These are phyloP conservation scores for Leucophenga montana DNA, from an alignment of 2,888 invertebrate species.

Conservation along the genomic window DNA sequence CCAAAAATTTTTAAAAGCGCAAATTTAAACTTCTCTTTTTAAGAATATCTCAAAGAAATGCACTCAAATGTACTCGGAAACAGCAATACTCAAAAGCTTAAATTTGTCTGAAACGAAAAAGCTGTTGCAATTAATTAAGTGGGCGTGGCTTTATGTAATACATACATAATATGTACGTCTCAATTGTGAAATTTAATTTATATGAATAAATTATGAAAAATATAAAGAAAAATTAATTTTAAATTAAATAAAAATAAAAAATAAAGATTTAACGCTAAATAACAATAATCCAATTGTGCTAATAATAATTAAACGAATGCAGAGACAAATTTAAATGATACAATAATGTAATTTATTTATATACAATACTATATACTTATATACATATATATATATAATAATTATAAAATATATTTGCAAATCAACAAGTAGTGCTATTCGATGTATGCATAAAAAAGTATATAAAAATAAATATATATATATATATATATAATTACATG, in stretches of 20 bases:
- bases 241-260: background rate
- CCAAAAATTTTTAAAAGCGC: background rate
- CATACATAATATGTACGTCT: too few relatives aligned
- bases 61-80: background rate
- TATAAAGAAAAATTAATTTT: background rate
- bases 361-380: constrained; percentile 5
- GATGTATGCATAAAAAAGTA: constrained; percentile 7
- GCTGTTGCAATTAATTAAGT: background rate
- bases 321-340: background rate
- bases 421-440: constrained; percentile 17
- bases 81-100: constrained; percentile 3
- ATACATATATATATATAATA: constrained; percentile 6
- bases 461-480: background rate
- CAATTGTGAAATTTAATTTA: constrained; percentile 3
- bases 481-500: constrained; percentile 13
- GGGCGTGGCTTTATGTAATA: background rate
- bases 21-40: background rate
- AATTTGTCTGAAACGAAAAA: constrained; percentile 1
- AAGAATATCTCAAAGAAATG: constrained; percentile 4
- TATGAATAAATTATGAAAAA: background rate
- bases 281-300: constrained; percentile 13
- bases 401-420: constrained; percentile 4
- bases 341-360: constrained; percentile 25
- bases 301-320: constrained; percentile 4
- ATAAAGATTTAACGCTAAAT: background rate